Evolutionary conservation across 2,797 vertebrate genomes (phyloP).

Genomic region (Gymnocypris eckloni): DNA sequence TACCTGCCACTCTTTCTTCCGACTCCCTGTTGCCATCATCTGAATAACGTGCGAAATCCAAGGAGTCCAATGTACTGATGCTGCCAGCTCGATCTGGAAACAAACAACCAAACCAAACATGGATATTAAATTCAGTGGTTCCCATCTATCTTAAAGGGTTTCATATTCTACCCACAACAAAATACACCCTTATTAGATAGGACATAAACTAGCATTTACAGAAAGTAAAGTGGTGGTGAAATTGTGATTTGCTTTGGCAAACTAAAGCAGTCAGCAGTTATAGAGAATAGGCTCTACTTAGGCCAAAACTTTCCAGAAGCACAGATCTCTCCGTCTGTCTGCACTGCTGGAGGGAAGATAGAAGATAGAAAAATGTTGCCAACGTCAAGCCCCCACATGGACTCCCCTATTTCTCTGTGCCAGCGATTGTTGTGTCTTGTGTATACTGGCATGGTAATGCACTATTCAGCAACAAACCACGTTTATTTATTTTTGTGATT

Average conservation of each 20-base stretch:
- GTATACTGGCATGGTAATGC: background rate
- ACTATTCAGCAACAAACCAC: background rate
- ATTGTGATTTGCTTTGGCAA: slow-evolving; percentile 6
- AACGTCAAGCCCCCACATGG: slow-evolving; percentile 4
- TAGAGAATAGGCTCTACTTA: background rate
- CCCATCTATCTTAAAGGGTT: background rate
- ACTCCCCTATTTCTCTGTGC: background rate
- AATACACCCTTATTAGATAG: slow-evolving; percentile 9
- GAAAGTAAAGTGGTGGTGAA: slow-evolving; percentile 4
- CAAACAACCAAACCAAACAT: slow-evolving; percentile 31
- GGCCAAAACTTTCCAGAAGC: slow-evolving; percentile 18
- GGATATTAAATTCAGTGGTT: background rate
- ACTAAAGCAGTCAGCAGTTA: slow-evolving; percentile 23
- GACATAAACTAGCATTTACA: slow-evolving; percentile 3
- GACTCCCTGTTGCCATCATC: slow-evolving; percentile 98
- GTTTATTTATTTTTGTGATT: background rate
- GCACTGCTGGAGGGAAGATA: slow-evolving; percentile 7
- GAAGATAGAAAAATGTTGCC: background rate
- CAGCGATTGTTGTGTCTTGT: background rate
- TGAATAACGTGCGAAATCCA: slow-evolving; percentile 99
- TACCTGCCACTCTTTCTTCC: slow-evolving; percentile 96
- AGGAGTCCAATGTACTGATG: slow-evolving; percentile 98
- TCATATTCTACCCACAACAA: slow-evolving; percentile 21
- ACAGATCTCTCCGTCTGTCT: background rate
- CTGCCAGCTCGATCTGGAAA: slow-evolving; percentile 92